phyloP scores from a whole-genome alignment of 2,113 vertebrate genomes.

The Meriones unguiculatus region DNA sequence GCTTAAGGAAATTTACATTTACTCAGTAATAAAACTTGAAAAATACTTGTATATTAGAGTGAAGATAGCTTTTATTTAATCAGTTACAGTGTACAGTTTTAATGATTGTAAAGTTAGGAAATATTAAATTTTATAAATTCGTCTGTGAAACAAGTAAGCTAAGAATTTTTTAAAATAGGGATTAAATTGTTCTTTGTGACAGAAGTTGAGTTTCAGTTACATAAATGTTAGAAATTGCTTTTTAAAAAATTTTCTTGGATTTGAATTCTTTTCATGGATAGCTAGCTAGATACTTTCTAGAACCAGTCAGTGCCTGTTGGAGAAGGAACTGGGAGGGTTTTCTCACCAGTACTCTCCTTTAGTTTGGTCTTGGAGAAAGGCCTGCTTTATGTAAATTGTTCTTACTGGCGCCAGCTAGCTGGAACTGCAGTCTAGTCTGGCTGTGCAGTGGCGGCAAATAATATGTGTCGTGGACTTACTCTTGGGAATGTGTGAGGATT shows the following conservation, averaged over 20 bases:
- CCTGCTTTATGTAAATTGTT: conserved; percentile 85
- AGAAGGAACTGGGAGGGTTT: conserved; percentile 63
- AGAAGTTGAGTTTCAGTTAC: conserved; percentile 49
- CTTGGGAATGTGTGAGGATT: conserved; percentile 73
- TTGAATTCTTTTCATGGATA: conserved; percentile 76
- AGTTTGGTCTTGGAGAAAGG: conserved; percentile 77
- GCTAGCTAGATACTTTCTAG: conserved; percentile 79
- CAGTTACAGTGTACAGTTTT: conserved; percentile 57
- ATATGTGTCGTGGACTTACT: conserved; percentile 84
- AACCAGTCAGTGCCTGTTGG: conserved; percentile 59
- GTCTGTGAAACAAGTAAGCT: conserved; percentile 41
- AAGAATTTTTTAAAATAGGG: conserved; percentile 55
- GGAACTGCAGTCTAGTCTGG: conserved; percentile 84
- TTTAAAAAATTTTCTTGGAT: background rate
- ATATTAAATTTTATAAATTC: conserved; percentile 36
- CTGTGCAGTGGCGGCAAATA: conserved; percentile 76
- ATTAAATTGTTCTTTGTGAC: conserved; percentile 50
- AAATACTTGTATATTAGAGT: conserved; percentile 18
- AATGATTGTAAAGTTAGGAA: conserved; percentile 31
- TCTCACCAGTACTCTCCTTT: conserved; percentile 67
- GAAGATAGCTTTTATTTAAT: conserved; percentile 53
- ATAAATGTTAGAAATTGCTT: conserved; percentile 54
- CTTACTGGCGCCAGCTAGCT: conserved; percentile 84
- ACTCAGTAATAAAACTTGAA: conserved; percentile 63
- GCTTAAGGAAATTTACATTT: conserved; percentile 47